Conservation (phyloP, 2,113 vertebrate species). For the Amblyornis subalaris region DNA sequence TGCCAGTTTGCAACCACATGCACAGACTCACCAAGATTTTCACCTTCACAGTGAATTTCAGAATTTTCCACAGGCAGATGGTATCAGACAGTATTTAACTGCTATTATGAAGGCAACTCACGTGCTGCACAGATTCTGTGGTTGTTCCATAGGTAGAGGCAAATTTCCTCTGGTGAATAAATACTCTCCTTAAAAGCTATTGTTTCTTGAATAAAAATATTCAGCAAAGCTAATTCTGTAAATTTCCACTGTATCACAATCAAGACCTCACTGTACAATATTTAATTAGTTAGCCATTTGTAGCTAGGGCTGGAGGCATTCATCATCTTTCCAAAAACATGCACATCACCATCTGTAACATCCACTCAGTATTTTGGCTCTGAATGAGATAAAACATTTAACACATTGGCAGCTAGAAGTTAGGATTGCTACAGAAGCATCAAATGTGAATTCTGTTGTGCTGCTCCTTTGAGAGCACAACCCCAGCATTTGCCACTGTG, state of each 20-base stretch:
- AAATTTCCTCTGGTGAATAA: not conserved
- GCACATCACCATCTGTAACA: constrained; percentile 39
- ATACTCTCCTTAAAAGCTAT: not conserved
- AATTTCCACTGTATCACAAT: constrained; percentile 5
- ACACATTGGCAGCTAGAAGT: constrained; percentile 6
- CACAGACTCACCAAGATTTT: not conserved
- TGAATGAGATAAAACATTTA: constrained; percentile 25
- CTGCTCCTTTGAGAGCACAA: not conserved
- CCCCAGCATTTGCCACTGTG: not conserved
- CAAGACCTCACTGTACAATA: constrained; percentile 5
- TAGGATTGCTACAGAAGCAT: not conserved
- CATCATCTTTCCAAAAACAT: constrained; percentile 20
- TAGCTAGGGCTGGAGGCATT: constrained; percentile 27
- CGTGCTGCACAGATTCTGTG: not conserved
- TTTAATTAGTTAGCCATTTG: constrained; percentile 45
- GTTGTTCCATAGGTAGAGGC: not conserved
- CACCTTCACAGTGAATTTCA: not conserved
- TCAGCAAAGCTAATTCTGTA: not conserved
- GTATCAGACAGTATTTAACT: not conserved
- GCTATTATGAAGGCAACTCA: not conserved
- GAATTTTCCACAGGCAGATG: not conserved
- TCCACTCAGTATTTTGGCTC: constrained; percentile 22
- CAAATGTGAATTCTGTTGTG: not conserved
- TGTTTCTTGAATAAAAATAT: not conserved
- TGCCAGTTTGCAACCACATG: not conserved